Evolutionary conservation across 2,113 vertebrate genomes (phyloP), one percentile per base, ranked within the genome.

Genomic region (Ifrita kowaldi): DNA sequence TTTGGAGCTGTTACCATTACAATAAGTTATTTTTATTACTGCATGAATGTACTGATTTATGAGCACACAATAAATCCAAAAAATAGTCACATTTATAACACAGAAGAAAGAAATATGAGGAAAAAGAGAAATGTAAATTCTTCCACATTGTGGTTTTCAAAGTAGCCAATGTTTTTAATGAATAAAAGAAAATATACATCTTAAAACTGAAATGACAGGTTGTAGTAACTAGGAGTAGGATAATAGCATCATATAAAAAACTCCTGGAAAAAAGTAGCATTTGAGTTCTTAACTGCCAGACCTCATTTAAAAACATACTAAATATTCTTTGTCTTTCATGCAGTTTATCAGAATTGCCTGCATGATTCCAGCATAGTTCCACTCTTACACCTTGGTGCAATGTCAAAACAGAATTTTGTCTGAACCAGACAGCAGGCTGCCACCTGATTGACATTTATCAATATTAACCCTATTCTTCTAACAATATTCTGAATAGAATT

Each of bases 11-110:
- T 93, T 94, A 81, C 83, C 41, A 84, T 96, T 93, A 87, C 49
- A 94, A 49, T 97, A 95, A 93, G 83, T 95, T 97, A 93, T 95
- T 96, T 97, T 96, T 95, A 96, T 94, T 96, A 94, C 83, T 81
- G 60, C 79, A 68, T 82, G 33, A 71, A 95, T 64, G 26, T 94
- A 89, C 92, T 96, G 95, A 97, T 96, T 95, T 96, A 95, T 90
- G 76, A 78, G 68, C 20, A 57, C 68, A 78, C 44, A 92, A 78
- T 90, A 84, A 95, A 88, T 95, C 23, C 9, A 87, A 86, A 88
- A 78, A 97, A 90, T 70, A 90, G 35, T 28, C 47, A 52, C 49
- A 64, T 91, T 89, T 93, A 69, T 85, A 92, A 88, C 32, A 64
- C 3, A 2, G 41, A 80, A 84, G 35, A 93, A 69, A 91, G 70